phyloP scores from a whole-genome alignment of 2,888 invertebrate genomes.

The Lasioglossum leucozonium region DNA sequence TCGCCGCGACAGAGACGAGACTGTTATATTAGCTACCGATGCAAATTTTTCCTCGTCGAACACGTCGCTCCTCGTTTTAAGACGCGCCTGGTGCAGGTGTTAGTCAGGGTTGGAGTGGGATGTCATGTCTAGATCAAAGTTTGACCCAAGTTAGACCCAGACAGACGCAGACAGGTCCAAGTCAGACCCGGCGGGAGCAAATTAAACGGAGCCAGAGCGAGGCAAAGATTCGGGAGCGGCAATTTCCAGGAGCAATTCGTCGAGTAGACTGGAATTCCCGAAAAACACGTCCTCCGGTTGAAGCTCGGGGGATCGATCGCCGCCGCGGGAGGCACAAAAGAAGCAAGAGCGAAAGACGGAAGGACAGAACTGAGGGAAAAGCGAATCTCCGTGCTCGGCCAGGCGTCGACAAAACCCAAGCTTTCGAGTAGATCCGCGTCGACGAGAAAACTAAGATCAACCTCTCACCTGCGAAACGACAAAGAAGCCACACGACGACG shows the following conservation, averaged over 20 bases:
- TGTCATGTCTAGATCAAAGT: neutral
- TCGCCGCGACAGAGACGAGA: neutral
- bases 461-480: constrained; percentile 59
- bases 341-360: constrained; percentile 15
- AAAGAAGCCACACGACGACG: constrained; percentile 60
- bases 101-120: no score
- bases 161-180: neutral
- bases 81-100: accelerated
- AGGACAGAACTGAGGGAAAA: constrained; percentile 13
- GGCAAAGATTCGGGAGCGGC: neutral
- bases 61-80: neutral
- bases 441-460: constrained; percentile 46
- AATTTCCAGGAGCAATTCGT: neutral
- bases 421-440: constrained; percentile 44
- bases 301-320: constrained; percentile 19
- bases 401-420: constrained; percentile 20
- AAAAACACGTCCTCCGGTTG: constrained; percentile 17
- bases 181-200: neutral
- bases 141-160: neutral
- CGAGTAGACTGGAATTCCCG: neutral
- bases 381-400: constrained; percentile 15
- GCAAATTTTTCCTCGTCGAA: no score
- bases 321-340: constrained; percentile 9
- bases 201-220: neutral
- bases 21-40: neutral